Evolutionary conservation across 2,888 invertebrate species (phyloP), one percentile per base, ranked within the genome.

Genomic region (Syritta pipiens): DNA sequence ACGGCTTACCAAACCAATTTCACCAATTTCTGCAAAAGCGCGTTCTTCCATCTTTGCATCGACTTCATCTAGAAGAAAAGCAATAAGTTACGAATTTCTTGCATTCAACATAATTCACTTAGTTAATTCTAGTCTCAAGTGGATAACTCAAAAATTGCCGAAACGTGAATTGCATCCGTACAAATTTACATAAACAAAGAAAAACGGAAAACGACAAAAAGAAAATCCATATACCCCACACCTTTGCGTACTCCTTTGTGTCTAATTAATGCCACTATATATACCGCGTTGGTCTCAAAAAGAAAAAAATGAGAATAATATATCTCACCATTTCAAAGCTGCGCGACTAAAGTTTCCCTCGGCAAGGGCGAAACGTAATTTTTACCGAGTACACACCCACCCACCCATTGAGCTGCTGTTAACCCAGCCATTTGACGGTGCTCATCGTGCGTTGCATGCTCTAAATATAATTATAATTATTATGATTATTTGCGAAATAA

Each of bases 401-500:
- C n/a, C 37, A 2, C 37, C 9, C 37, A 10, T 26, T 17, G 12
- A 26, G 17, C 7, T 10, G 4, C 19, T 37, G 19, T 19, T 42
- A 35, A 24, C 26, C 48, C 35, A n/a, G 53, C 44, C 32, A 19
- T 49, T 46, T 28, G 57, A 59, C 17, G 46, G 32, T 59, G 22
- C 30, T 30, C 17, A 42, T 30, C 30, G 22, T 42, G 49, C 32
- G 42, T 19, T 69, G 59, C 59, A 69, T 51, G 40, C 35, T 51
- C 30, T 42, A 42, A 59, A 51, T 59, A 69, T 69, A 69, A 77
- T 65, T 60, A 77, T 76, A 59, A 76, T 77, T 65, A 77, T 77
- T 60, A 77, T 55, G 63, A 77, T 72, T 77, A 77, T 77, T 77
- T 77, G 77, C 77, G 60, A 60, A 71, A 72, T 77, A 77, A 77